phyloP scores from a whole-genome alignment of 2,797 vertebrate species.

The Lates japonicus region DNA sequence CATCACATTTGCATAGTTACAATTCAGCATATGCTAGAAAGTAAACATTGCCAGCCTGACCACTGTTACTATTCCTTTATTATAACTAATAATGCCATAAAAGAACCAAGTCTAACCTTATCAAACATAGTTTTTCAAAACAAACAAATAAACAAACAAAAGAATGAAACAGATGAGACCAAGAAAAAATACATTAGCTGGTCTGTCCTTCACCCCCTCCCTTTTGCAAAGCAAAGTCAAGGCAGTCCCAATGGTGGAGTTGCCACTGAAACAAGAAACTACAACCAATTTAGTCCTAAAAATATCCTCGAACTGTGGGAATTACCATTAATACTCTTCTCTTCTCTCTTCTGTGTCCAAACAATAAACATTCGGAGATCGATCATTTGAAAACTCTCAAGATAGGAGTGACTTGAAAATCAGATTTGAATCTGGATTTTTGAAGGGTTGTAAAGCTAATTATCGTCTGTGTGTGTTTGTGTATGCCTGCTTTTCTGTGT shows the following conservation, averaged over 20 bases:
- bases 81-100: neutral
- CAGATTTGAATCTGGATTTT: neutral
- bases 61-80: conserved; percentile 1
- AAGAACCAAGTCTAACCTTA: neutral
- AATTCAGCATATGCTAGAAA: neutral
- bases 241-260: neutral
- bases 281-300: conserved; percentile 13
- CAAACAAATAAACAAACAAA: neutral
- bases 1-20: conserved; percentile 48
- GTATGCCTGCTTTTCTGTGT: conserved; percentile 32
- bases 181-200: conserved; percentile 23
- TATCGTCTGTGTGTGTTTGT: conserved; percentile 3
- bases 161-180: neutral
- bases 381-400: conserved; percentile 8
- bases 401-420: neutral
- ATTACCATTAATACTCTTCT: neutral
- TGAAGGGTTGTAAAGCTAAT: neutral
- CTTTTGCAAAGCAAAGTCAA: conserved; percentile 31
- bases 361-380: conserved; percentile 4
- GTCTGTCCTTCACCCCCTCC: conserved; percentile 5
- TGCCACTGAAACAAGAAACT: conserved; percentile 8
- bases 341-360: conserved; percentile 19
- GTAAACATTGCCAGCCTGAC: conserved; percentile 31
- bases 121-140: neutral
- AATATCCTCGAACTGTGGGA: conserved; percentile 18